Percentiles rank a stretch among this genome's conserved stretches.
Conservation (phyloP, 2,888 invertebrate genomes). For the Agriopis aurantiaria region DNA sequence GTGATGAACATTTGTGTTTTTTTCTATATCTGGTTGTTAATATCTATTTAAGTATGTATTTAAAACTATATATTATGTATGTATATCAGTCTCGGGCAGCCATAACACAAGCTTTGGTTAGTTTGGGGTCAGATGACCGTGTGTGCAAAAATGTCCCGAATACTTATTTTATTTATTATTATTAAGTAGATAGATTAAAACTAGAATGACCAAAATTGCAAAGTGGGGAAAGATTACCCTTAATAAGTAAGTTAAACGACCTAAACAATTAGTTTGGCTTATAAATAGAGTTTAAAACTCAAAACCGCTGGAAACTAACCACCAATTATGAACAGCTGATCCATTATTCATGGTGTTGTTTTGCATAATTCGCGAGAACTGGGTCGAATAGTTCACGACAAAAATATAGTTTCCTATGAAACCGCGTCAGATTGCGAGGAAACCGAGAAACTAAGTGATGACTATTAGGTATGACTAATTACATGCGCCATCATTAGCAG, state of each 20-base stretch:
- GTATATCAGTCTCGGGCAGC: too few relatives aligned
- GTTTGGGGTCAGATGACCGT: too few relatives aligned
- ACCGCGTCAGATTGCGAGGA: slow-evolving; percentile 51
- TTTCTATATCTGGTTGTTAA: too few relatives aligned
- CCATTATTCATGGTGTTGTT: slow-evolving; percentile 48
- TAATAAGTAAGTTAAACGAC: slow-evolving; percentile 2
- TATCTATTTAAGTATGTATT: too few relatives aligned
- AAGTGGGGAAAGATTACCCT: background rate
- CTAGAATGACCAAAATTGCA: too few relatives aligned
- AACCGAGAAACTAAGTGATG: slow-evolving; percentile 52
- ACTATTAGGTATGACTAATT: slow-evolving; percentile 41
- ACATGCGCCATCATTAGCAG: background rate
- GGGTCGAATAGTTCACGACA: slow-evolving; percentile 53
- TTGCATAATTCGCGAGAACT: slow-evolving; percentile 51
- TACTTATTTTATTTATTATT: too few relatives aligned
- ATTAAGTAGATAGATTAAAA: too few relatives aligned
- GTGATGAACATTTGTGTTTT: too few relatives aligned
- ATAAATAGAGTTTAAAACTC: slow-evolving; percentile 27
- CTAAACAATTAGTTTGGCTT: slow-evolving; percentile 13
- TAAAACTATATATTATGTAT: too few relatives aligned
- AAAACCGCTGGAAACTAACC: slow-evolving; percentile 41
- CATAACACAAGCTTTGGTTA: too few relatives aligned
- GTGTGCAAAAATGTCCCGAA: too few relatives aligned
- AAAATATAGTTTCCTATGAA: slow-evolving; percentile 51
- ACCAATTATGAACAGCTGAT: slow-evolving; percentile 42